Conservation (phyloP, 1,140 invertebrate genomes). For the Catajapyx aquilonaris region DNA sequence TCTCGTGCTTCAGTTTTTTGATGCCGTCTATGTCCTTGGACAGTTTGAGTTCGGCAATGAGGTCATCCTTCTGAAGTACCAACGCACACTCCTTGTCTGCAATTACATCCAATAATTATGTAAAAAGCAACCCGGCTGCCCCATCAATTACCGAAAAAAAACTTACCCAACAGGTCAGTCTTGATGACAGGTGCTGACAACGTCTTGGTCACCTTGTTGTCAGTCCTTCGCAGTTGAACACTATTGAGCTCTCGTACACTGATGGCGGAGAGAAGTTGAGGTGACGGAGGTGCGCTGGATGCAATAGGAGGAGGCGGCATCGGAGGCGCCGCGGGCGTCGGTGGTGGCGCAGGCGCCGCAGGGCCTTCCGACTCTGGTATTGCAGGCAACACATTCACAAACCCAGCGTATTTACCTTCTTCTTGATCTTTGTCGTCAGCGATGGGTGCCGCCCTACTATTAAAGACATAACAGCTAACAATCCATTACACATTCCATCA, state of each 20-base stretch:
- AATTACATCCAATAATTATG: conserved; percentile 1
- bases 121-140: background rate
- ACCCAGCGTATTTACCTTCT: no score
- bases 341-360: conserved; percentile 29
- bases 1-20: conserved; percentile 71
- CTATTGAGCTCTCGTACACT: conserved; percentile 67
- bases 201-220: conserved; percentile 45
- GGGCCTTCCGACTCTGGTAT: conserved; percentile 9
- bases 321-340: conserved; percentile 24
- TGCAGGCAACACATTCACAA: conserved; percentile 10
- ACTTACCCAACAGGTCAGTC: no score
- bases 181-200: conserved; percentile 38
- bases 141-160: no score
- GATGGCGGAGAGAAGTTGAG: conserved; percentile 53
- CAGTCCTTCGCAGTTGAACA: conserved; percentile 51
- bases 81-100: conserved; percentile 4
- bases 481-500: no score
- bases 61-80: conserved; percentile 44
- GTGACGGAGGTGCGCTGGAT: no score
- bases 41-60: conserved; percentile 74
- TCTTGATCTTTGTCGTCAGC: no score
- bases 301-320: conserved; percentile 27
- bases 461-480: no score
- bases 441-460: no score
- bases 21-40: conserved; percentile 76